phyloP scores from a whole-genome alignment of 2,797 vertebrate species.

The Anguilla megastoma region DNA sequence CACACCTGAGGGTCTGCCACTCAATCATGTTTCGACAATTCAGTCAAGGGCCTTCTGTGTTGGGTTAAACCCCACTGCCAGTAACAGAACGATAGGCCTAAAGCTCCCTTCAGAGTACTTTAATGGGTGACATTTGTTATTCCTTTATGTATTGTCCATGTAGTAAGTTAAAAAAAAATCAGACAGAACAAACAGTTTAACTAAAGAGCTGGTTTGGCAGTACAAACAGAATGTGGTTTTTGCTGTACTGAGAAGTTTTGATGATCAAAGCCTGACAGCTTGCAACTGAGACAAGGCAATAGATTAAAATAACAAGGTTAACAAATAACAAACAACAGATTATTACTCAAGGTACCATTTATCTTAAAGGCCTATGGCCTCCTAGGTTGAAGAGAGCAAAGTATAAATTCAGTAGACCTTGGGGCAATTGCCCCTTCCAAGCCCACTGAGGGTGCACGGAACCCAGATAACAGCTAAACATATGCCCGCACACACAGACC shows the following conservation, averaged over 20 bases:
- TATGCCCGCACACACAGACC: slow-evolving; percentile 5
- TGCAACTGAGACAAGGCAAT: background rate
- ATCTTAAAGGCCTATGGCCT: background rate
- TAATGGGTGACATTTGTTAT: background rate
- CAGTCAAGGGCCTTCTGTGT: background rate
- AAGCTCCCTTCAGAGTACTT: background rate
- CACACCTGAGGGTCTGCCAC: background rate
- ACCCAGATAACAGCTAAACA: background rate
- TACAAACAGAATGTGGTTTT: no score
- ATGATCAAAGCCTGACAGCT: background rate
- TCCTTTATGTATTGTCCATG: background rate
- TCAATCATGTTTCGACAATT: background rate
- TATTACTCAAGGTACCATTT: background rate
- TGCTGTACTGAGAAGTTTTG: background rate
- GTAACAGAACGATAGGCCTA: background rate
- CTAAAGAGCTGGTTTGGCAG: background rate
- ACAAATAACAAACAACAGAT: background rate
- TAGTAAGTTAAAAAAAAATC: background rate
- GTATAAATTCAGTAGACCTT: background rate
- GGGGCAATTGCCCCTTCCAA: background rate
- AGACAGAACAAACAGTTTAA: background rate
- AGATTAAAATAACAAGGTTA: background rate
- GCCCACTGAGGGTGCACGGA: background rate
- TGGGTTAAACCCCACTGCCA: background rate
- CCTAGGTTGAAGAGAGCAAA: background rate